Evolutionary conservation across 1,140 invertebrate species (phyloP).

Genomic region (Hycleus cichorii): DNA sequence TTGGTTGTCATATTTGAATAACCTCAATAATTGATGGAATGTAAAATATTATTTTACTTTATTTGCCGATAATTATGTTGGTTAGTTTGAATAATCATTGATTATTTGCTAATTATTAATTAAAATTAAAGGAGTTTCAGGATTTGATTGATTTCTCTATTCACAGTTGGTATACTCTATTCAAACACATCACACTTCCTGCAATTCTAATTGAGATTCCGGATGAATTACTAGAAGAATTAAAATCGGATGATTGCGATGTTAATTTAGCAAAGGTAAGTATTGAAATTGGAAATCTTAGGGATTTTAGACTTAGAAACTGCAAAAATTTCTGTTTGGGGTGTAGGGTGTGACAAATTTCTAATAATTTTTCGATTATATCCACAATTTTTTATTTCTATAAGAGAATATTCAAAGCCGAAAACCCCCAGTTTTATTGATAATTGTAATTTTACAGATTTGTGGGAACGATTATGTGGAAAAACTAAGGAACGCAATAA

Average conservation of each 20-base stretch:
- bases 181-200: slow-evolving; percentile 28
- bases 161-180: slow-evolving; percentile 30
- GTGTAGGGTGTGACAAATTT: too few relatives aligned
- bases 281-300: too few relatives aligned
- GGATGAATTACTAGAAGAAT: slow-evolving; percentile 24
- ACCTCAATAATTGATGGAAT: too few relatives aligned
- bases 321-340: too few relatives aligned
- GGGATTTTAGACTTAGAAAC: too few relatives aligned
- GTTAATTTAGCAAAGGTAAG: slow-evolving; percentile 17
- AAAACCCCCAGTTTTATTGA: background rate
- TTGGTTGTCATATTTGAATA: too few relatives aligned
- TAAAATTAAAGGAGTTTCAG: slow-evolving; percentile 26
- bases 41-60: too few relatives aligned
- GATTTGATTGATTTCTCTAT: slow-evolving; percentile 37
- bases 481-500: slow-evolving; percentile 31
- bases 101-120: too few relatives aligned
- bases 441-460: background rate
- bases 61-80: too few relatives aligned
- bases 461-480: slow-evolving; percentile 22
- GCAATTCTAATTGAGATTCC: slow-evolving; percentile 32
- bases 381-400: too few relatives aligned
- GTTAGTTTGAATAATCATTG: too few relatives aligned
- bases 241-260: slow-evolving; percentile 20
- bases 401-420: background rate
- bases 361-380: too few relatives aligned